phyloP scores from a whole-genome alignment of 2,888 invertebrate species.

The Hirtodrosophila trivittata region DNA sequence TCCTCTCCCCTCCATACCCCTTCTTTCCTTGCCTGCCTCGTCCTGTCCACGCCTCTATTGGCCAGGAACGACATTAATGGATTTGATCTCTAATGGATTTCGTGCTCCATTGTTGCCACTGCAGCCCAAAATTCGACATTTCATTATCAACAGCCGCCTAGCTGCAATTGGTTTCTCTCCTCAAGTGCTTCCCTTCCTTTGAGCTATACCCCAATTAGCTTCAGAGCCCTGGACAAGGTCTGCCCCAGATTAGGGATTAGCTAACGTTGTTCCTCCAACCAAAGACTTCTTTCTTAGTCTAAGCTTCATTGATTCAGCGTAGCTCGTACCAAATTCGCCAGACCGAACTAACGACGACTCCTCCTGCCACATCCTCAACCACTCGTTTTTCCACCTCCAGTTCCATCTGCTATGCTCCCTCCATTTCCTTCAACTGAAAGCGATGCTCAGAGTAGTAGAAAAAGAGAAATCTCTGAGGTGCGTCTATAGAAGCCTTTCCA shows the following conservation, averaged over 20 bases:
- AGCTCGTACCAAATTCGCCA: slow-evolving; percentile 12
- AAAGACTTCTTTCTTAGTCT: not conserved
- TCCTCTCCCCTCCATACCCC: slow-evolving; percentile 1
- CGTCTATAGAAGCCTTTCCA: not conserved
- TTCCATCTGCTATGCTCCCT: too few relatives aligned
- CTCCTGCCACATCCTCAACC: slow-evolving; percentile 6
- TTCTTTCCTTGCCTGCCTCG: not conserved
- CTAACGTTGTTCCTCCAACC: slow-evolving; percentile 1
- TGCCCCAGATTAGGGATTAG: not conserved
- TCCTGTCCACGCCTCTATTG: not conserved
- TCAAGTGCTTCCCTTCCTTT: slow-evolving; percentile 4
- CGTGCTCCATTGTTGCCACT: slow-evolving; percentile 55
- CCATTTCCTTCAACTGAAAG: slow-evolving; percentile 12
- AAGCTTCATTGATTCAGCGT: not conserved
- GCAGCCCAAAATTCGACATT: slow-evolving; percentile 23
- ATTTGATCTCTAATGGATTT: slow-evolving; percentile 66
- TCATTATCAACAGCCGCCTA: slow-evolving; percentile 26
- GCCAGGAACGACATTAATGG: slow-evolving; percentile 48
- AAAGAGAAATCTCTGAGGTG: not conserved
- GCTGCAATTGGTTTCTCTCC: slow-evolving; percentile 22
- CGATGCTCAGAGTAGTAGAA: not conserved
- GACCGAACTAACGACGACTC: slow-evolving; percentile 25
- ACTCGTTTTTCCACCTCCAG: slow-evolving; percentile 1
- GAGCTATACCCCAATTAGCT: slow-evolving; percentile 18
- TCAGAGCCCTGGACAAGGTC: slow-evolving; percentile 19